Conservation (phyloP, 2,797 vertebrate genomes). For the Apodemus agrarius region DNA sequence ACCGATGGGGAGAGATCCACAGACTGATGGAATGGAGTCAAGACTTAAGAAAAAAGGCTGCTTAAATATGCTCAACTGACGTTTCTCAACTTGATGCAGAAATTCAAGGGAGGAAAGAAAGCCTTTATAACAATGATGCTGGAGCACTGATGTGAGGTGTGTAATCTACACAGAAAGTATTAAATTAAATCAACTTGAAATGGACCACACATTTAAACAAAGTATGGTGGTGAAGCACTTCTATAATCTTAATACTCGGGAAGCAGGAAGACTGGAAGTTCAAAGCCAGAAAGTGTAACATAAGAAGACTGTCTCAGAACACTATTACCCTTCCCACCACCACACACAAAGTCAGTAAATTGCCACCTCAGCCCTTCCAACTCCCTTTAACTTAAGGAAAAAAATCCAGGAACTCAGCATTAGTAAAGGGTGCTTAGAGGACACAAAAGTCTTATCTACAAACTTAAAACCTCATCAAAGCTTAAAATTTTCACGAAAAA, state of each 20-base stretch:
- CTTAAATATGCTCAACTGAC: background rate
- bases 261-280: background rate
- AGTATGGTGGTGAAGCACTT: background rate
- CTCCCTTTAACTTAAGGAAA: background rate
- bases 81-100: background rate
- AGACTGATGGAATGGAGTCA: background rate
- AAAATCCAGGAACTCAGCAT: background rate
- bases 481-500: background rate
- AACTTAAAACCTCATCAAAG: background rate
- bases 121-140: background rate
- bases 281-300: background rate
- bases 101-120: background rate
- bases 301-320: background rate
- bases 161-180: background rate
- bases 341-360: background rate
- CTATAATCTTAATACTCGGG: background rate
- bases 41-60: background rate
- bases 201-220: background rate
- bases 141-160: background rate
- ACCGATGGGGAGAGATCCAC: background rate
- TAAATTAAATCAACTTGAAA: background rate
- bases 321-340: background rate
- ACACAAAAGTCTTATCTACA: background rate
- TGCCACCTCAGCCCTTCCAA: background rate
- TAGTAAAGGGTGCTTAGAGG: background rate